Base-by-base conservation (phyloP, 2,797 vertebrate species). In the Tolypeutes matacus region DNA sequence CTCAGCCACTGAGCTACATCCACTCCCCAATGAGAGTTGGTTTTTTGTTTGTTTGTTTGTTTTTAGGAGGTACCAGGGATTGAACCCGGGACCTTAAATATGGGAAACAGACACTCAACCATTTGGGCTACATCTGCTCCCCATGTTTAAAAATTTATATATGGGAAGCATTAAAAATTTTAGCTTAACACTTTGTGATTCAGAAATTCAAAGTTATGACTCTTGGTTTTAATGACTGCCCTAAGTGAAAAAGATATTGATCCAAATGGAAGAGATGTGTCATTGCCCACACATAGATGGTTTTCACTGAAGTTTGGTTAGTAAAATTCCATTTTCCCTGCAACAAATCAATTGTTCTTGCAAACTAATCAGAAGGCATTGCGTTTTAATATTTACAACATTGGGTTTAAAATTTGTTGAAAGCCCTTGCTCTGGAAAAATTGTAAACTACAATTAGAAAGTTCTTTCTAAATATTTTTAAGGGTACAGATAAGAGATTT, bases 391-490 rank as follows among this genome's bases (percentile, higher is more conserved):
- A 76, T 65, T 86, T 31, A 42, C 46, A 75, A 77, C 3, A 60
- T 36, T 84, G 46, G 31, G 3, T 49, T 84, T 87, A 95, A 86
- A 83, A 67, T 15, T 46, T 34, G 39, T 51, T n/a, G 7, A 29
- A 86, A 80, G 1, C 1, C 29, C 10, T 34, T 93, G 36, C 58
- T 85, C 91, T 72, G 25, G 46, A 77, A 88, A 83, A 56, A 1
- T 53, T 82, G 76, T 77, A 76, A 46, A 46, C 8, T 46, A 46
- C 46, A 46, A 46, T 46, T 49, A 31, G 64, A 90, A 64, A 78
- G 72, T 80, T 64, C 53, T 93, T 93, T 88, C 65, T 76, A 64
- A 87, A 49, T 88, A 25, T 58, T 80, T 72, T 73, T 82, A 53
- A 86, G 15, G 25, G 14, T 60, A 58, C 0, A 62, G 42, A 51